These are phyloP conservation scores for Darevskia nairensis DNA, from an alignment of 2,797 vertebrate genomes.

Conservation along the genomic window DNA sequence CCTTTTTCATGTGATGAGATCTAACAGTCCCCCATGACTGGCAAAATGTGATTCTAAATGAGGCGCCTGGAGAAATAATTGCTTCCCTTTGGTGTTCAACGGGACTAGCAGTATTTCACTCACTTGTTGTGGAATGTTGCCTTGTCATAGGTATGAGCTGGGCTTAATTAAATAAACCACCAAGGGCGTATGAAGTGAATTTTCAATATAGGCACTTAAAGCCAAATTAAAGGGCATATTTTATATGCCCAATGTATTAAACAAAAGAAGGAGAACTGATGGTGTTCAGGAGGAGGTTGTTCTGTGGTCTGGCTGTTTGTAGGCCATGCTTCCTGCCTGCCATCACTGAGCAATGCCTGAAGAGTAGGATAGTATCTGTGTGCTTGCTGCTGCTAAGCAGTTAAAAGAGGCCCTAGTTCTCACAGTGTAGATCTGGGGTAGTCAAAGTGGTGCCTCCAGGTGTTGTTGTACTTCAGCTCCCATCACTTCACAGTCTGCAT, in stretches of 20 bases:
- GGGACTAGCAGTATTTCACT: conserved; percentile 15
- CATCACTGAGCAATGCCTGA: not conserved
- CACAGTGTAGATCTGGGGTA: not conserved
- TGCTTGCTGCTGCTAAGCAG: not conserved
- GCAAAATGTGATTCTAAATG: conserved; percentile 57
- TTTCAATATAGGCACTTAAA: not conserved
- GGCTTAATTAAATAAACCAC: conserved; percentile 26
- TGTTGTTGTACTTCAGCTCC: too few relatives aligned
- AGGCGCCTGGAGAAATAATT: conserved; percentile 46
- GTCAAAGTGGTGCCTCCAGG: too few relatives aligned
- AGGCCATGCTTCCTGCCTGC: not conserved
- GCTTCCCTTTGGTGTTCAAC: conserved; percentile 37
- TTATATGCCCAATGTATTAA: not conserved
- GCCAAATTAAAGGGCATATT: not conserved
- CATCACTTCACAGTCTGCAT: too few relatives aligned
- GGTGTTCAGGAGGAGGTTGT: not conserved
- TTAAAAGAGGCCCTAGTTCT: not conserved
- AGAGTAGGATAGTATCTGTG: not conserved
- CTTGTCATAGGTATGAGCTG: conserved; percentile 1
- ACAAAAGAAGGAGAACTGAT: not conserved
- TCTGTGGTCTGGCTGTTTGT: not conserved
- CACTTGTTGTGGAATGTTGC: conserved; percentile 26
- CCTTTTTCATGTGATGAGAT: conserved; percentile 47
- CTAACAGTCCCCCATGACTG: conserved; percentile 47
- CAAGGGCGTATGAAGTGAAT: conserved; percentile 14